Base-by-base conservation (phyloP, 2,797 vertebrate species). In the Pseudopleuronectes americanus region DNA sequence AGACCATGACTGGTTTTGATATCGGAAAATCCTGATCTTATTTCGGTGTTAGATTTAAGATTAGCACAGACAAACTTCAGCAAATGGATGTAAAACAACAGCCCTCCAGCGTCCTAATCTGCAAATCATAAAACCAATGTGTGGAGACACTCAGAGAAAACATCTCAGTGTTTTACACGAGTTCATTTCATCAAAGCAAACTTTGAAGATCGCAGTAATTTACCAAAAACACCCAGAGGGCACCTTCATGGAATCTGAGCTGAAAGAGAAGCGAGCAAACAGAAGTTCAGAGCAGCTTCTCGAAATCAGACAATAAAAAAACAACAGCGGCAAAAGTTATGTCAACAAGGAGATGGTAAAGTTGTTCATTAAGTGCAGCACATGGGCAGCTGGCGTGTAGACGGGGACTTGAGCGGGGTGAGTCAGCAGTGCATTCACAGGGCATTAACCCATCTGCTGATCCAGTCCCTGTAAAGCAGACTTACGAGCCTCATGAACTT, bases 381-480 rank as follows among this genome's bases (percentile, higher is more conserved):
- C 62, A 64, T 3, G 60, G 62, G 62, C 77, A 83, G 64, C 71
- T 68, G 69, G 54, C 26, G 19, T 59, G 26, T 60, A 12, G 57
- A 45, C 7, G 36, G n/a, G 59, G 45, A 74, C 64, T 57, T 1
- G 6, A 65, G 69, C 58, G 1, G 47, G 64, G 77, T 83, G 84
- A 90, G 85, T 91, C 89, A 88, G 85, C 81, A 62, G 19, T 55
- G 69, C 79, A 76, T 92, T 88, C 86, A 65, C 55, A 68, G 62
- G 83, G 88, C 83, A 74, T 91, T 79, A 87, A 81, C 88, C 79
- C 79, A 84, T 87, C 87, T 89, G 83, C 81, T 84, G 80, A 84
- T 81, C 66, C 79, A 59, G 68, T 66, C 76, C 71, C 69, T 65
- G 12, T 87, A 85, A 88, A 89, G 64, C 45, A 82, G 71, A 87